These are phyloP conservation scores for Malurus alboscapulatus DNA, from an alignment of 2,113 vertebrate genomes.

Conservation along the genomic window DNA sequence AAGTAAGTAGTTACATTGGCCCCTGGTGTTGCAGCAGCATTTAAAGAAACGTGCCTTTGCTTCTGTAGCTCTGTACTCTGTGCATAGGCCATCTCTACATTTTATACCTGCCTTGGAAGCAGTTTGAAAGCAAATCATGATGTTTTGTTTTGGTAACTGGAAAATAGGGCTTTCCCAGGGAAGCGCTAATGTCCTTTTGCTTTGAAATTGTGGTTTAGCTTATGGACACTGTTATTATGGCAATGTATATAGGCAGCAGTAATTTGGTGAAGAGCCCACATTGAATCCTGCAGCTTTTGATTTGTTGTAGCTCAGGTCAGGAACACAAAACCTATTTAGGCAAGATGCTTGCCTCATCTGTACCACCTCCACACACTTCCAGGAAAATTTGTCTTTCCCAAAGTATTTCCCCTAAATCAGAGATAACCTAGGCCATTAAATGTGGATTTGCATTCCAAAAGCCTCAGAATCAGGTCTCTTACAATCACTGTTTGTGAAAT, in stretches of 20 bases:
- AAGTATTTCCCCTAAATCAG: not conserved
- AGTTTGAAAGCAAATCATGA: not conserved
- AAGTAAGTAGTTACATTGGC: not conserved
- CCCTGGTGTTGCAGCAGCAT: not conserved
- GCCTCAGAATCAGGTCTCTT: not conserved
- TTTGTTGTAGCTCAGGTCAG: not conserved
- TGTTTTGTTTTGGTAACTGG: not conserved
- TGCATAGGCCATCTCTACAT: not conserved
- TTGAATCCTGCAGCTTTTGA: not conserved
- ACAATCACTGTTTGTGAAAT: not conserved
- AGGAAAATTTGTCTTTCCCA: not conserved
- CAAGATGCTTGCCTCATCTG: not conserved
- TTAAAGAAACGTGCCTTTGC: not conserved
- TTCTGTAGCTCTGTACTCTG: not conserved
- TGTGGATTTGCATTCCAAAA: not conserved
- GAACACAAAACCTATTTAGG: not conserved
- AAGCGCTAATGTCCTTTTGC: not conserved
- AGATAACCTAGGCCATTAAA: not conserved
- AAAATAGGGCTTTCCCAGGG: not conserved
- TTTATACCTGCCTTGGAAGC: not conserved
- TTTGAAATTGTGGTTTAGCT: not conserved
- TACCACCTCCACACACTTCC: fast-evolving
- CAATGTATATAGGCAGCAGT: not conserved
- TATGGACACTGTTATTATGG: not conserved
- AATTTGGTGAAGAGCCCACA: not conserved